Base-by-base conservation (phyloP, 1,140 invertebrate species). In the Batillaria attramentaria region DNA sequence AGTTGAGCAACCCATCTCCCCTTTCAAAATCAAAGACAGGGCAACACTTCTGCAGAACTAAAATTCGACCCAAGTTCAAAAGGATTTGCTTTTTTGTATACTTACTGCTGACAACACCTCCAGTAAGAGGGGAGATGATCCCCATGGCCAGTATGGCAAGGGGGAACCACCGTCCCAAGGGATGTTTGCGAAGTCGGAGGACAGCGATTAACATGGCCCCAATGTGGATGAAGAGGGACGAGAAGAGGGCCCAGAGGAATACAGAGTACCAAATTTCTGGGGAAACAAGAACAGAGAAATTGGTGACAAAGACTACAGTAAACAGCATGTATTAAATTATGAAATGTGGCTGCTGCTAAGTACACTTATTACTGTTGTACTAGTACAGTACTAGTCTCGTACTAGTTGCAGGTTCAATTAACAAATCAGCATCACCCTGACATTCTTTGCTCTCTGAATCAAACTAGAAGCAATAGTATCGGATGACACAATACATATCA, bases 251-350 rank as follows among this genome's bases (percentile, higher is more conserved):
- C 96, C 96, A 98, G 76, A 98, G 92, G 92, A 97, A 97, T 85
- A 98, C 94, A 86, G 97, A 95, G 91, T 98, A 98, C 97, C 97
- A 98, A 95, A 98, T 98, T 91, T 97, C 97, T 92, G 93, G 60
- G 87, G 85, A 90, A 92, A 87, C 81, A 81, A 81, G 77, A 65
- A 79, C 62, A 6, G 6, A 6, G 6, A 6, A n/a, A 6, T 24
- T n/a, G 24, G 24, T 6, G 31, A 76, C 35, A 75, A 54, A 35
- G 31, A 37, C 24, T 35, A 24, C 10, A 57, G 33, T 0, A 41
- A 16, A 13, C 10, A 70, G 18, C 62, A 33, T 70, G 57, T n/a
- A 41, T 39, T 39, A 60, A 20, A 39, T 42, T n/a, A 57, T 8
- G 37, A 3, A 37, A 24, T 16, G 57, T 50, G 42, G 16, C 39